Conservation (phyloP, 2,797 vertebrate species). For the Chiroxiphia lanceolata region DNA sequence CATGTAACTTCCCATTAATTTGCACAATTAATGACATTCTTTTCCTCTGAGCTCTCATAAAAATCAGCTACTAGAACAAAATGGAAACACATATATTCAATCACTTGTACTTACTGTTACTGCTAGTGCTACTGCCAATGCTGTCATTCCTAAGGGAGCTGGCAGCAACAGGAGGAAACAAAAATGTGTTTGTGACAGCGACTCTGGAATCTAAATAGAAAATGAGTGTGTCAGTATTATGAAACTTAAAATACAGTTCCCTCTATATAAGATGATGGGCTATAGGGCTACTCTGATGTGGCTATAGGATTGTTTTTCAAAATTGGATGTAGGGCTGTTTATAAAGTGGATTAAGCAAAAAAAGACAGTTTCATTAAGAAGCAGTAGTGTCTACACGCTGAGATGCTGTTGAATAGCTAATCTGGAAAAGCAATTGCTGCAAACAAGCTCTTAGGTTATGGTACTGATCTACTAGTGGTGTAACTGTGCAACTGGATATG, state of each 20-base stretch:
- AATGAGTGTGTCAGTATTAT: slow-evolving; percentile 70
- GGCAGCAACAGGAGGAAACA: slow-evolving; percentile 82
- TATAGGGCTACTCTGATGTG: neutral
- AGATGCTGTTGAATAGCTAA: neutral
- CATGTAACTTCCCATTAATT: slow-evolving; percentile 37
- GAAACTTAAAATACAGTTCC: slow-evolving; percentile 47
- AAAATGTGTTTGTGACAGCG: slow-evolving; percentile 80
- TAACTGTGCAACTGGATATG: neutral
- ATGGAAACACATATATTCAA: slow-evolving; percentile 67
- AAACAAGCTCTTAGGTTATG: neutral
- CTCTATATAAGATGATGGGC: neutral
- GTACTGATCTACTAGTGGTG: neutral
- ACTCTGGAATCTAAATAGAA: slow-evolving; percentile 81
- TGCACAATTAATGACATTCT: slow-evolving; percentile 42
- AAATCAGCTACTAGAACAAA: slow-evolving; percentile 55
- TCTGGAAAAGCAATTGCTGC: neutral
- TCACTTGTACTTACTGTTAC: slow-evolving; percentile 77
- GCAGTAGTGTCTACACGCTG: neutral
- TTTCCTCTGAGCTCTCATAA: slow-evolving; percentile 10
- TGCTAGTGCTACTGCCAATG: slow-evolving; percentile 69
- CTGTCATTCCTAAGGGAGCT: slow-evolving; percentile 82
- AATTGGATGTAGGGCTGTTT: neutral
- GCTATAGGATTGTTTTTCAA: neutral
- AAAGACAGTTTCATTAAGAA: neutral
- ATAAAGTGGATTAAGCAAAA: neutral